These are phyloP conservation scores for Macrotrachela quadricornifera DNA, from an alignment of 1,140 invertebrate species.

Conservation along the genomic window DNA sequence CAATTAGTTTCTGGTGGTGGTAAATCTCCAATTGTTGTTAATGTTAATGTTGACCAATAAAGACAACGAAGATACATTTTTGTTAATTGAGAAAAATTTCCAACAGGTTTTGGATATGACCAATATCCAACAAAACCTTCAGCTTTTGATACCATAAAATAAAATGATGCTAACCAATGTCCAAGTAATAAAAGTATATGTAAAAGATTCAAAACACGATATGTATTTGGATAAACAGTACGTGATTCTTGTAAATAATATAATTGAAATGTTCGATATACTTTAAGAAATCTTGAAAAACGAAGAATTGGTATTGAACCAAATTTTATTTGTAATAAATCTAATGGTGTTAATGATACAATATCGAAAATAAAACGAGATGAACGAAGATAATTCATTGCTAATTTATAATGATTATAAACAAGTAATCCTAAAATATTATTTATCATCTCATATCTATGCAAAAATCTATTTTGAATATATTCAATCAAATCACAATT, in stretches of 20 bases:
- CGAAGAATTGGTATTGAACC: conserved; percentile 24
- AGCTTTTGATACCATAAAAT: conserved; percentile 71
- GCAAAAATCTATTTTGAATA: no score
- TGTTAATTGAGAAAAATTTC: conserved; percentile 59
- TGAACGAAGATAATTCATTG: conserved; percentile 63
- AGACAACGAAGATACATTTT: conserved; percentile 76
- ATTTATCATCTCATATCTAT: no score
- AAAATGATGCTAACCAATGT: conserved; percentile 93
- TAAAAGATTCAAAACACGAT: conserved; percentile 78
- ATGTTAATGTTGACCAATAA: conserved; percentile 81
- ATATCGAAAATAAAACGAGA: conserved; percentile 65
- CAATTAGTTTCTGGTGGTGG: conserved; percentile 78
- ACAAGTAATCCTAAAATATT: conserved; percentile 47
- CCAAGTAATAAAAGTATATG: conserved; percentile 78
- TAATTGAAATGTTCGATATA: conserved; percentile 69
- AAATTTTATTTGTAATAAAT: conserved; percentile 34
- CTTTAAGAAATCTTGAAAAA: conserved; percentile 40
- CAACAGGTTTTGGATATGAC: conserved; percentile 44
- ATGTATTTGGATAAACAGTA: conserved; percentile 80
- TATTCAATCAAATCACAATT: no score
- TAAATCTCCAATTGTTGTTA: conserved; percentile 76
- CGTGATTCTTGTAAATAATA: conserved; percentile 85
- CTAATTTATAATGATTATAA: conserved; percentile 66
- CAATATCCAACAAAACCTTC: conserved; percentile 44
- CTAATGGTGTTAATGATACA: conserved; percentile 55